Evolutionary conservation across 1,140 invertebrate genomes (phyloP), one percentile per base, ranked within the genome.

Genomic region (Caenorhabditis brenneri): DNA sequence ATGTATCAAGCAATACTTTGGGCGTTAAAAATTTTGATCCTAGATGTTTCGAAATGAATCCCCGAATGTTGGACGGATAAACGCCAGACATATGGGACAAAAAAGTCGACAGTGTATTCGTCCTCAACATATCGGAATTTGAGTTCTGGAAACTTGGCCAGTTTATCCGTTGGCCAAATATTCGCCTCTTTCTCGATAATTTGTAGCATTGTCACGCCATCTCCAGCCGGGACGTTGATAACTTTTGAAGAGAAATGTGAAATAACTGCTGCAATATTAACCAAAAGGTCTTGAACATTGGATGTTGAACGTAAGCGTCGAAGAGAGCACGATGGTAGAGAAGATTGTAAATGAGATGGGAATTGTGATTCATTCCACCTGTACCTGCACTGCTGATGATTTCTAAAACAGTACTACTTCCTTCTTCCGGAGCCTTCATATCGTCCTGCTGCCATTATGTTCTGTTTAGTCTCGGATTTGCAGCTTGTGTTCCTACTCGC

Each of bases 111-210:
- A 0, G 97, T 97, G 84, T 96, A 94, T 84, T 98, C 97, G 92
- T 99, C 97, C 92, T 99, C 97, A 0, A 99, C 97, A 91, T 99
- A 99, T 87, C 97, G 96, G 92, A 99, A 99, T 91, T 98, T 99
- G 55, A 99, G 92, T 88, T 99, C 97, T 0, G 97, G 97, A 91
- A 99, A 98, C 94, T 91, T 91, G 92, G 95, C 95, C 80, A 98
- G 92, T 88, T 95, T 94, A 91, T 98, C 96, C 87, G 94, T 94
- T 39, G 95, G 95, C 95, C 95, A 98, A 89, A 95, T 94, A 86
- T 94, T 93, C 12, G 93, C 94, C 6, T 95, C 95, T 88, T 82
- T 85, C 22, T 85, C 84, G 29, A 85, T 81, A 3, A 53, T 82
- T 27, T 80, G 46, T 12, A 81, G 33, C 55, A 85, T 81, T 4